Evolutionary conservation across 2,113 vertebrate species (phyloP), one percentile per base, ranked within the genome.

Genomic region (Eira barbara): DNA sequence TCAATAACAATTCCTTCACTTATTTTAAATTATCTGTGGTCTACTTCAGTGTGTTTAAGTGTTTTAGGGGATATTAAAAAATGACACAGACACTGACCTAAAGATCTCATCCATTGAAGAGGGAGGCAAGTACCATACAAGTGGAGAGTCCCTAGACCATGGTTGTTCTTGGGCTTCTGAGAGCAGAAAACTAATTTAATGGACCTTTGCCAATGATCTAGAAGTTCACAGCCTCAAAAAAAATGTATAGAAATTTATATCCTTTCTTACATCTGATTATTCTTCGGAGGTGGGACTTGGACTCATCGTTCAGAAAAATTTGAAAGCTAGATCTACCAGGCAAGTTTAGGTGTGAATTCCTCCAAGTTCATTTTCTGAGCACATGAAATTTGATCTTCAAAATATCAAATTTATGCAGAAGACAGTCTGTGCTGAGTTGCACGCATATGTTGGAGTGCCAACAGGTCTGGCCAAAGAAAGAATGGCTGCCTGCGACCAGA

Each of bases 331-430:
- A 67, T 84, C 42, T 57, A 67, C 25, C 55, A 67, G 49, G 59
- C 39, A 74, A 74, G 25, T 92, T 67, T 57, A 96, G 29, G 23
- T 86, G 20, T 67, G 10, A 95, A 78, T 88, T 92, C 11, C 31
- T 73, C 81, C 55, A 92, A 79, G 27, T 81, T 83, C 42, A 92
- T 92, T 85, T 94, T 95, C 69, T 82, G 73, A 82, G 82, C 15
- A 82, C 65, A 84, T 13, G 52, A 96, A 83, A 82, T 91, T 85
- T 91, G 12, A 94, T 94, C 76, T 93, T 88, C 49, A 76, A 94
- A 95, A 93, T 55, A 76, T 8, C 39, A 93, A 67, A 87, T 91
- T 86, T 76, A 36, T 91, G 29, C 81, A 73, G 45, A 87, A 94
- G 73, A 81, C 42, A 80, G 25, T 95, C 91, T 95, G n/a, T 83